Conservation (phyloP, 2,797 vertebrate species). For the Petrocephalus sullivani region DNA sequence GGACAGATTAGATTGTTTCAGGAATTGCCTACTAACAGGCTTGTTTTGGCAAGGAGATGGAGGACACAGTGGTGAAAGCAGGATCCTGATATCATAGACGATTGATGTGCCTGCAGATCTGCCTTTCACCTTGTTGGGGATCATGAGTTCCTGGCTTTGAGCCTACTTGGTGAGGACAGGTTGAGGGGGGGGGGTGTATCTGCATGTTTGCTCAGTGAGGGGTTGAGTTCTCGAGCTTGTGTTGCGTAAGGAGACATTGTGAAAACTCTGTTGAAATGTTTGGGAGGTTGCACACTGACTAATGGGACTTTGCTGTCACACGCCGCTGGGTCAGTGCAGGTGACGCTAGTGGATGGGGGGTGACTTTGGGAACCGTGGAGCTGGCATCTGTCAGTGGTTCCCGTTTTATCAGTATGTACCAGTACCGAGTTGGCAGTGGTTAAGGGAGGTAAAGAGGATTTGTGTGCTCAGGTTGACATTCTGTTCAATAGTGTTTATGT, state of each 20-base stretch:
- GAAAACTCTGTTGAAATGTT: slow-evolving; percentile 31
- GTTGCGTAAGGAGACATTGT: slow-evolving; percentile 32
- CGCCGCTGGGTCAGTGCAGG: background rate
- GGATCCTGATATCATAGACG: background rate
- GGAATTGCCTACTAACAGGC: background rate
- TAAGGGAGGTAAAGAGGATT: background rate
- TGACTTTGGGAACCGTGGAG: background rate
- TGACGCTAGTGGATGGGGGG: background rate
- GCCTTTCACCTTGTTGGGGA: background rate
- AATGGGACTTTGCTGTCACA: slow-evolving; percentile 12
- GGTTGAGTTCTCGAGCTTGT: background rate
- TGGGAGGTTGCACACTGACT: slow-evolving; percentile 23
- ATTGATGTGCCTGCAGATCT: background rate
- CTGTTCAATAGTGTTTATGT: background rate
- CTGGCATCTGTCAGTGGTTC: background rate
- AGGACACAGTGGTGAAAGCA: background rate
- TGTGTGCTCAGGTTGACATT: background rate
- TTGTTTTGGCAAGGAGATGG: background rate
- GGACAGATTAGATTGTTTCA: background rate
- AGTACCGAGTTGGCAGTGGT: background rate
- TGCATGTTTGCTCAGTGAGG: background rate
- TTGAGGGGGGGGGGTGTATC: background rate
- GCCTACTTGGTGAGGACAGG: background rate
- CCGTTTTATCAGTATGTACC: background rate
- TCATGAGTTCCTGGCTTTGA: background rate